Evolutionary conservation across 2,797 vertebrate species (phyloP), one percentile per base, ranked within the genome.

Genomic region (Steatocranus sp.): DNA sequence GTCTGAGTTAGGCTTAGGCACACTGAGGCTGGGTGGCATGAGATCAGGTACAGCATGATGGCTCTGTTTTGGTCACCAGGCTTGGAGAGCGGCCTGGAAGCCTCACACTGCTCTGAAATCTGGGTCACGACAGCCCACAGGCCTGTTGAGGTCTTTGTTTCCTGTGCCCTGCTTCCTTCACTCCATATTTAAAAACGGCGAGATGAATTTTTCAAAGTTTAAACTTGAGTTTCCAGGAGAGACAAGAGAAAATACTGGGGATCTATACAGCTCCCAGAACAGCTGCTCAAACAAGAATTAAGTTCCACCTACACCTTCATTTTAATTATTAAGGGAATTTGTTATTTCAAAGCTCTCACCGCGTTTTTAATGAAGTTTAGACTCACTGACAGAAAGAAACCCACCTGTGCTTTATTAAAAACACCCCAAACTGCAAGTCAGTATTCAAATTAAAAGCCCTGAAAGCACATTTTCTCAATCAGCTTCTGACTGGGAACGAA

Each of bases 91-190:
- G 32, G 79, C 81, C 85, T 36, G 11, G 70, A 79, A 85, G 75
- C 87, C 80, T 73, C 83, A 74, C 75, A 27, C 81, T 83, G 80
- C 87, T 81, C 38, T 14, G 78, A 80, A 92, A 94, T 93, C 84
- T 94, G 93, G 91, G 91, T 93, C 93, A 91, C 63, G 32, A 73
- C 73, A 48, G 77, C 88, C 89, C 83, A 88, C 84, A 54, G 90
- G 89, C 87, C 85, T 81, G 82, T 23, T n/a, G 83, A 75, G 75
- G 50, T 79, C 61, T 63, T 81, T 56, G 48, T 70, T 76, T 73
- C 58, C 80, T 89, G 56, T 77, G 10, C 34, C 61, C 36, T 6
- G 14, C 79, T 81, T 75, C 38, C 63, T 82, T 43, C 27, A 2
- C 78, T 84, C 46, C n/a, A 41, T 18, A 81, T 83, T 84, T 49